Evolutionary conservation across 1,140 invertebrate species (phyloP).

Genomic region (Leguminivora glycinivorella): DNA sequence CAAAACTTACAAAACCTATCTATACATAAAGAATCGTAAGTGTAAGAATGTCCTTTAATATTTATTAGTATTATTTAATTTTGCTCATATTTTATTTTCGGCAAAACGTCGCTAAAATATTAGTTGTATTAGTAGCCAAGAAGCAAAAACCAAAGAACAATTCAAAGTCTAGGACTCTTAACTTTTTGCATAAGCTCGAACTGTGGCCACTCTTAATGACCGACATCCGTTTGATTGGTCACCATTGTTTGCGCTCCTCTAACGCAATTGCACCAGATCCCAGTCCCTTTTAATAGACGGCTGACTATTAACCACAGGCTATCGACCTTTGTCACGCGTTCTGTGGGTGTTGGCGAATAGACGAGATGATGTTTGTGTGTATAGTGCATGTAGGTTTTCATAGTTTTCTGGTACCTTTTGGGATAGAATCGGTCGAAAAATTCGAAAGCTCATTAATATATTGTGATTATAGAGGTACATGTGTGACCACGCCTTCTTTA

Average conservation of each 20-base stretch:
- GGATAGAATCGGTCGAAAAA: too few relatives aligned
- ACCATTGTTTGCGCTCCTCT: constrained; percentile 63
- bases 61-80: too few relatives aligned
- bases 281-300: constrained; percentile 20
- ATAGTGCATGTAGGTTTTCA: neutral
- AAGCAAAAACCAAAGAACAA: neutral
- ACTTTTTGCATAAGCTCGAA: constrained; percentile 18
- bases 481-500: too few relatives aligned
- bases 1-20: too few relatives aligned
- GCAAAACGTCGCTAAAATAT: too few relatives aligned
- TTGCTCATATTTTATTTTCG: too few relatives aligned
- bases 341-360: neutral
- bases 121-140: too few relatives aligned
- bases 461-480: too few relatives aligned
- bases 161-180: neutral
- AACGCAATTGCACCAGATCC: constrained; percentile 64
- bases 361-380: neutral
- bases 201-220: constrained; percentile 64
- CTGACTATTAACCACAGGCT: constrained; percentile 23
- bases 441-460: too few relatives aligned
- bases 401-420: neutral
- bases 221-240: constrained; percentile 67
- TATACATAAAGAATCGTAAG: too few relatives aligned
- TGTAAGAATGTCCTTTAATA: too few relatives aligned
- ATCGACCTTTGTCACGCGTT: constrained; percentile 17